Evolutionary conservation across 2,888 invertebrate genomes (phyloP), one percentile per base, ranked within the genome.

Genomic region (Periphyllus acericola): DNA sequence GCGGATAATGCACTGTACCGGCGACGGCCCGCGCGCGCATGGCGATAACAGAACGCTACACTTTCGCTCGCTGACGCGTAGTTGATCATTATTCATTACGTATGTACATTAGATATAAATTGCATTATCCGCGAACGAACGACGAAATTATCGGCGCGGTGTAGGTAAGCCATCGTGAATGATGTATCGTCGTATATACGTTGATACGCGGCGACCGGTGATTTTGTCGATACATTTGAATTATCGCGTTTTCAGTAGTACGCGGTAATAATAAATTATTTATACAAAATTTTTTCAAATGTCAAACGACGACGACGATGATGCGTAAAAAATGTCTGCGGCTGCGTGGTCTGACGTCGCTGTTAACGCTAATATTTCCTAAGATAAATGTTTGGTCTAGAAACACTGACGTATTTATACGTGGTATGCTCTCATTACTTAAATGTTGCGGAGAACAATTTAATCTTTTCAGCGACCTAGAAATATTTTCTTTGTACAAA

Each of bases 371-470:
- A 29, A 68, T 9, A 6, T 68, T 29, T 68, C 21, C 52, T 19
- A 21, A 29, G 52, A 78, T 55, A 29, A 79, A 60, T 79, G 60
- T 25, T 36, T 34, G 19, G 68, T 81, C 32, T 68, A 29, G 21
- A 81, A 80, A 81, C 32, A 81, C 71, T 46, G 32, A 68, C 81
- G 71, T n/a, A n/a, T n/a, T n/a, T n/a, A n/a, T n/a, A n/a, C n/a
- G n/a, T n/a, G 71, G 29, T 46, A 81, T 40, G 66, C 40, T 81
- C 19, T 81, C 9, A 81, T 46, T 46, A 46, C 71, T 71, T 46
- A 71, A 81, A 46, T 40, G 29, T 19, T 32, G 29, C 40, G 21
- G 11, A 80, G 29, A 46, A 81, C 46, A 71, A 81, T 79, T 72
- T 82, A 72, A 52, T 82, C 52, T 82, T 29, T 52, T 71, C 6